phyloP scores from a whole-genome alignment of 2,113 vertebrate genomes.

The Mastomys coucha region DNA sequence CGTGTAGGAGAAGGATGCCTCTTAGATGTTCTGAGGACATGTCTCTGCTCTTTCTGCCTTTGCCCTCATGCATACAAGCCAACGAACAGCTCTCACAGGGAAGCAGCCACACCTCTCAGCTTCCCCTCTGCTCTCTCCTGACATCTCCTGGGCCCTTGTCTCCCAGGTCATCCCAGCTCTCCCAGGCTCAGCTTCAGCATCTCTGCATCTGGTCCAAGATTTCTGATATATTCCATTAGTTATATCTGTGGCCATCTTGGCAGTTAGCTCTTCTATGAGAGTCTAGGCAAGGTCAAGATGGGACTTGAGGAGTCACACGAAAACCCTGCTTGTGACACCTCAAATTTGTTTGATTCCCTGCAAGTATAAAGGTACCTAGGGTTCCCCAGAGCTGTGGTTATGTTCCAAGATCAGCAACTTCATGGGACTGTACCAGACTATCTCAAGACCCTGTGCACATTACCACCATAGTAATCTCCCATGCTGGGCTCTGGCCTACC shows the following conservation, averaged over 20 bases:
- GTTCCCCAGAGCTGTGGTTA: background rate
- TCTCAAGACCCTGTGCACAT: background rate
- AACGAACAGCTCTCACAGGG: background rate
- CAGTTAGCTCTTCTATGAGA: too few species aligned
- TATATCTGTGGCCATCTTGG: background rate
- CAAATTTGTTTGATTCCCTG: background rate
- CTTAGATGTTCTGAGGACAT: background rate
- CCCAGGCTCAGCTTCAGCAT: background rate
- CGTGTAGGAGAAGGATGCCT: background rate
- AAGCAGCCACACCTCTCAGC: background rate
- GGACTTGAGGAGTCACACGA: background rate
- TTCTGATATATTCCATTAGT: background rate
- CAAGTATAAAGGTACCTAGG: background rate
- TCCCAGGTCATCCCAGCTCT: background rate
- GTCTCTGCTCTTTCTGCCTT: background rate
- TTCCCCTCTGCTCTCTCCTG: background rate
- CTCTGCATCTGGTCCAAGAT: background rate
- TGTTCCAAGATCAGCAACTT: background rate
- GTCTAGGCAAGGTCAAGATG: background rate
- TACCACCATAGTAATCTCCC: background rate
- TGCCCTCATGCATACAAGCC: background rate
- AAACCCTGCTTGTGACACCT: background rate
- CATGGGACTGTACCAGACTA: background rate
- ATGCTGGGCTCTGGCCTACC: background rate
- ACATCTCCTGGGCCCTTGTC: background rate